phyloP scores from a whole-genome alignment of 2,888 invertebrate genomes.

The Cephus runcator region DNA sequence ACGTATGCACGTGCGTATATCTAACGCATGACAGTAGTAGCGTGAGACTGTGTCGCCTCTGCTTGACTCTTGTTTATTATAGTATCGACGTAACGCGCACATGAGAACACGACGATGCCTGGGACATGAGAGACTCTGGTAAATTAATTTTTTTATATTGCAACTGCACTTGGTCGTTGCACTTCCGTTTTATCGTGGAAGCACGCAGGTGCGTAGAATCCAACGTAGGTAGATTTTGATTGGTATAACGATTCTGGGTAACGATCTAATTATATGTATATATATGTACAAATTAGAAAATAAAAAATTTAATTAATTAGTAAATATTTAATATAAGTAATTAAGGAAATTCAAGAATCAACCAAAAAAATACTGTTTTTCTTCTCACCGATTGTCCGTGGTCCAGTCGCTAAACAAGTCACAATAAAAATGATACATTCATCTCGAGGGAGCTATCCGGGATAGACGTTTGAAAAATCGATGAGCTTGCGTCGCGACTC shows the following conservation, averaged over 20 bases:
- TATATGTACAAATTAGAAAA: no score
- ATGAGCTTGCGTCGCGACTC: neutral
- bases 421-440: neutral
- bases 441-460: neutral
- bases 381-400: no score
- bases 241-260: neutral
- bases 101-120: conserved; percentile 24
- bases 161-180: conserved; percentile 25
- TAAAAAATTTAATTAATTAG: neutral
- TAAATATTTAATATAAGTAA: neutral
- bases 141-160: neutral
- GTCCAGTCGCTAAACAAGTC: neutral
- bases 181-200: conserved; percentile 28
- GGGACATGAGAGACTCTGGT: conserved; percentile 10
- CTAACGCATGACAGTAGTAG: conserved; percentile 14
- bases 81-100: conserved; percentile 26
- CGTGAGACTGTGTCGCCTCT: conserved; percentile 14
- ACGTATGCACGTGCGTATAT: neutral
- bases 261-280: neutral
- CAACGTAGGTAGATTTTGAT: neutral
- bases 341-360: neutral
- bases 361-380: neutral
- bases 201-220: neutral
- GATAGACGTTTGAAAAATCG: neutral
- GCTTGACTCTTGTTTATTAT: conserved; percentile 31